phyloP scores from a whole-genome alignment of 2,888 invertebrate genomes.

The Scaptomyza parva region DNA sequence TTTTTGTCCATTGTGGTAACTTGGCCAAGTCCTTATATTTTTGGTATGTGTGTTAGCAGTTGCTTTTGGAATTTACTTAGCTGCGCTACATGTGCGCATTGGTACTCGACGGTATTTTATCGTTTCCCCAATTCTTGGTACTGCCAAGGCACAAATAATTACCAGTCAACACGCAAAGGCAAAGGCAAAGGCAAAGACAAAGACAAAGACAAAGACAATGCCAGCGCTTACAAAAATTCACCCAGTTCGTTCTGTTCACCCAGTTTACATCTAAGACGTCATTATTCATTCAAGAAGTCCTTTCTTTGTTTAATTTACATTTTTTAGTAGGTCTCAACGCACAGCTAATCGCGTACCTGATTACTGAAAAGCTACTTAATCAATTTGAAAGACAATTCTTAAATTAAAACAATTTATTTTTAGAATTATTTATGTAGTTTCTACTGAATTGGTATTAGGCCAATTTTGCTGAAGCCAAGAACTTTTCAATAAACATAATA shows the following conservation, averaged over 20 bases:
- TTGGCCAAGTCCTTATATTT: constrained; percentile 36
- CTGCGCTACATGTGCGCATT: constrained; percentile 48
- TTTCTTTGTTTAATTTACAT: constrained; percentile 52
- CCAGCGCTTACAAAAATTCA: not conserved
- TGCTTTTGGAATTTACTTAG: constrained; percentile 43
- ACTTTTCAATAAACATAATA: too few species aligned
- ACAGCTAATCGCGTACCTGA: constrained; percentile 29
- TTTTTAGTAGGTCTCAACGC: constrained; percentile 44
- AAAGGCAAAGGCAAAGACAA: constrained; percentile 30
- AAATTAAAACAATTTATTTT: constrained; percentile 23
- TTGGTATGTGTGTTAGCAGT: constrained; percentile 24
- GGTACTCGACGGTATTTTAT: constrained; percentile 39
- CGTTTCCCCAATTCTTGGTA: constrained; percentile 45
- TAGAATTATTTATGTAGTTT: not conserved
- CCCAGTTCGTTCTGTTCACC: constrained; percentile 10
- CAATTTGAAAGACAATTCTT: constrained; percentile 20
- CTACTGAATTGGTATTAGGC: not conserved
- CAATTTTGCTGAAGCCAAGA: too few species aligned
- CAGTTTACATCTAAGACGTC: constrained; percentile 3
- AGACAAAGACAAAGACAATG: constrained; percentile 51
- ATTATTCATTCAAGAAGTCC: constrained; percentile 44
- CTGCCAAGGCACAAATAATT: constrained; percentile 59
- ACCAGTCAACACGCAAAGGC: constrained; percentile 64
- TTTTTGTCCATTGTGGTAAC: constrained; percentile 28
- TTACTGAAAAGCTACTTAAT: constrained; percentile 42